Percentiles rank a stretch among this genome's conserved stretches.
Evolutionary conservation across 2,797 vertebrate genomes (phyloP).

Genomic region (Hirundo rustica): DNA sequence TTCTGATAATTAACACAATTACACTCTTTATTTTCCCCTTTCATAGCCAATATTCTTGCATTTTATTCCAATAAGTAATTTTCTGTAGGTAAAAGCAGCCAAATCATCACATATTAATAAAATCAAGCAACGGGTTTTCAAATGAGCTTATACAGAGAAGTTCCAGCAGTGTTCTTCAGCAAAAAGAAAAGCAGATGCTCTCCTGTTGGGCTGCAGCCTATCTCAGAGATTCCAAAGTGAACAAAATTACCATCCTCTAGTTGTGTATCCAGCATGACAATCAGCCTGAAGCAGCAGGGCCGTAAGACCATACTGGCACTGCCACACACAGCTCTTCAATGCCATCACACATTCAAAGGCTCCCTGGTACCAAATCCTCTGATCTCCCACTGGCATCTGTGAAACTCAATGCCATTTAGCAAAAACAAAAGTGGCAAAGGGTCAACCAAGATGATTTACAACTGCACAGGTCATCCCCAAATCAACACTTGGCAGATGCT

Average conservation of each 20-base stretch:
- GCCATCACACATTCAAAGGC: background rate
- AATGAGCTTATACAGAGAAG: background rate
- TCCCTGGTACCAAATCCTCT: background rate
- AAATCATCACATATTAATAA: constrained; percentile 36
- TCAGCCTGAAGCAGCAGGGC: background rate
- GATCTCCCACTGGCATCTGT: background rate
- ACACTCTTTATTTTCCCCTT: constrained; percentile 54
- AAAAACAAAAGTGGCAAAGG: background rate
- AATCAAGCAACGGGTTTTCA: background rate
- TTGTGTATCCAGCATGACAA: background rate
- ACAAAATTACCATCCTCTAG: background rate
- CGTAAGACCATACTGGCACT: background rate
- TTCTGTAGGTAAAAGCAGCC: constrained; percentile 44
- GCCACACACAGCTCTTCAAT: background rate
- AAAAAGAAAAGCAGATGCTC: background rate
- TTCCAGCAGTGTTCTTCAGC: background rate
- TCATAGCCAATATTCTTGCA: constrained; percentile 14
- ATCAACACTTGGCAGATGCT: background rate
- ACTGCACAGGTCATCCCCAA: background rate
- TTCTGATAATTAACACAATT: constrained; percentile 77
- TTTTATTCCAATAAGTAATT: constrained; percentile 25
- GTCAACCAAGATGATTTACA: background rate
- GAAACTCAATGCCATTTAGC: background rate
- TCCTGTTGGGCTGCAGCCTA: background rate
- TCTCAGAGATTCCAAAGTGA: background rate